Evolutionary conservation across 2,113 vertebrate species (phyloP), one percentile per base, ranked within the genome.

Genomic region (Egretta garzetta): DNA sequence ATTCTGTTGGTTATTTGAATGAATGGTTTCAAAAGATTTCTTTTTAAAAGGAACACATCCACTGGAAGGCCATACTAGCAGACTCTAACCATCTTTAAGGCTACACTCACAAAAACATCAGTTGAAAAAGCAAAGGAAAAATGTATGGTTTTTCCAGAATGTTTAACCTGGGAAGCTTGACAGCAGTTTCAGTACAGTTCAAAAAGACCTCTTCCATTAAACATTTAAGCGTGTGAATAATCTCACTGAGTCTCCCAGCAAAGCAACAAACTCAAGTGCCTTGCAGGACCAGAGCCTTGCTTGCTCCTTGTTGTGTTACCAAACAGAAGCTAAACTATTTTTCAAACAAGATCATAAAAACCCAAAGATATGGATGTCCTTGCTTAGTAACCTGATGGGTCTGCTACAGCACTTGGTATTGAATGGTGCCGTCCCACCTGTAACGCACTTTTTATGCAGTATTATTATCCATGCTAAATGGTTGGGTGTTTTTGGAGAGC

Each of bases 401-500:
- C 55, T 32, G 20, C 45, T n/a, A 30, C 11, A 53, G 32, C 50
- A 33, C 28, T 75, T 75, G 32, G 45, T 43, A 19, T 27, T 43
- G 41, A 23, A n/a, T 2, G 9, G 59, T 14, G 24, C 60, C 37
- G 64, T 59, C 24, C 32, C 8, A 77, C 21, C 41, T 4, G 12
- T 23, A 63, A 37, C 21, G 28, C 18, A 2, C 9, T 50, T 47
- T 30, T 53, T 14, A 24, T 17, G 21, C 47, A 33, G 1, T 9
- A 5, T 26, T 59, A 30, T 5, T 9, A 63, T 22, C 45, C 45
- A 74, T 0, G 0, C 52, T 63, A 24, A 33, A 35, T 1, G 3
- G 10, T 4, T 0, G 0, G 15, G 12, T 22, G 33, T 39, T 74
- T 74, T 30, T 4, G 2, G 56, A 72, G 11, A 45, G 30, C 6